Evolutionary conservation across 2,113 vertebrate species (phyloP).

Genomic region (Jacana jacana): DNA sequence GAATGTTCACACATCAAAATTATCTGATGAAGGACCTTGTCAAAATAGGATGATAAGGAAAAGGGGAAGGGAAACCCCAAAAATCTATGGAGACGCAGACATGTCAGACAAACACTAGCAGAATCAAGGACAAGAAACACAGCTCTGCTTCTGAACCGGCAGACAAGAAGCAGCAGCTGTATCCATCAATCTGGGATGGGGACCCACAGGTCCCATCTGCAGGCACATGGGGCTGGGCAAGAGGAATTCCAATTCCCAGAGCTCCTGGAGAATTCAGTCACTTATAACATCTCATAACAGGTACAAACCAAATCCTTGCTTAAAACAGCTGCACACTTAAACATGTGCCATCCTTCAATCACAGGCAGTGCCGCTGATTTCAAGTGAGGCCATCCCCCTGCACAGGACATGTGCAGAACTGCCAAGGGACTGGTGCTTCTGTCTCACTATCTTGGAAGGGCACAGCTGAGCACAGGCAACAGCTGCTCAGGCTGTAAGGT

Average conservation of each 20-base stretch:
- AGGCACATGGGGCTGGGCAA: background rate
- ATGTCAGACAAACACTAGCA: background rate
- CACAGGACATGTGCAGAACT: background rate
- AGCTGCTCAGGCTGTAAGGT: background rate
- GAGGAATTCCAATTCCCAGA: background rate
- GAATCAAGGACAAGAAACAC: background rate
- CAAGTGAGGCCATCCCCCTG: background rate
- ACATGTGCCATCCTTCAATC: background rate
- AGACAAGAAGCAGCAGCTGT: background rate
- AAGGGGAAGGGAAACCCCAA: background rate
- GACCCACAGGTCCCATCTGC: accelerated
- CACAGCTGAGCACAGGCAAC: background rate
- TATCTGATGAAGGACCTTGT: background rate
- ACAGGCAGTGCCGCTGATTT: background rate
- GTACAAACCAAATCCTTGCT: background rate
- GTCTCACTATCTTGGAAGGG: background rate
- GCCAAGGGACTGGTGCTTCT: background rate
- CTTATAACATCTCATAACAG: background rate
- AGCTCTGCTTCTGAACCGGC: background rate
- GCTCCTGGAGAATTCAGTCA: background rate
- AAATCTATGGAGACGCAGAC: background rate
- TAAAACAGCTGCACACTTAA: background rate
- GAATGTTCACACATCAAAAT: background rate
- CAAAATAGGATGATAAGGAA: background rate
- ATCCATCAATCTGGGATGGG: background rate